These are phyloP conservation scores for Toxotes lorentzi DNA, from an alignment of 2,797 vertebrate species.

Conservation along the genomic window DNA sequence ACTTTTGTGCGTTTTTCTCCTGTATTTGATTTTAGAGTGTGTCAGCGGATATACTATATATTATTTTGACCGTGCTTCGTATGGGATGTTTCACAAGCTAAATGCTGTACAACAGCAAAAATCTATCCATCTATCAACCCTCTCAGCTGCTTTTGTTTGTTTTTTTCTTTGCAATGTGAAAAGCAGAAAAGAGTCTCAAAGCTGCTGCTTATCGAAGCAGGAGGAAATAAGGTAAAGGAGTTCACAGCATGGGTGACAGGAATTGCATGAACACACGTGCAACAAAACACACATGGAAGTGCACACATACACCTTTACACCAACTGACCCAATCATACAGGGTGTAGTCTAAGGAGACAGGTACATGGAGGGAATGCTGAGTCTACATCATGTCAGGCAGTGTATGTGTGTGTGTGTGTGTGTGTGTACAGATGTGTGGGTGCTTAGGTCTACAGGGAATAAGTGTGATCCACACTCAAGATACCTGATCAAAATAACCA, in stretches of 20 bases:
- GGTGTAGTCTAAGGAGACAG: slow-evolving; percentile 22
- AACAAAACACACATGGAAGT: background rate
- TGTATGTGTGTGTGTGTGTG: slow-evolving; percentile 2
- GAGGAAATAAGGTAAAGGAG: background rate
- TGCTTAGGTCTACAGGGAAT: slow-evolving; percentile 39
- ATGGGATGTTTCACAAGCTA: no score
- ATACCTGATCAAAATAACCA: slow-evolving; percentile 60
- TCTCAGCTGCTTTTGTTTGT: no score
- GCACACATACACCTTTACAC: slow-evolving; percentile 20
- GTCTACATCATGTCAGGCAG: slow-evolving; percentile 1
- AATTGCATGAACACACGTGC: background rate
- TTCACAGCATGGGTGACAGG: background rate
- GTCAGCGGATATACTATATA: no score
- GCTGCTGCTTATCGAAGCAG: background rate
- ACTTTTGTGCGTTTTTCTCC: no score
- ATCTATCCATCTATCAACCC: background rate
- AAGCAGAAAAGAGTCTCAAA: background rate
- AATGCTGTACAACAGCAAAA: no score
- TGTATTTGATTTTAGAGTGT: no score
- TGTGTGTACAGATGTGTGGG: slow-evolving; percentile 11
- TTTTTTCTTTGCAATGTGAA: background rate
- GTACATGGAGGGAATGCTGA: slow-evolving; percentile 12
- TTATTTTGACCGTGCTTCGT: no score
- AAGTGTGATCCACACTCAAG: slow-evolving; percentile 39
- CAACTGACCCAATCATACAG: slow-evolving; percentile 40